Evolutionary conservation across 2,797 vertebrate species (phyloP), one percentile per base, ranked within the genome.

Genomic region (Rachycentron canadum): DNA sequence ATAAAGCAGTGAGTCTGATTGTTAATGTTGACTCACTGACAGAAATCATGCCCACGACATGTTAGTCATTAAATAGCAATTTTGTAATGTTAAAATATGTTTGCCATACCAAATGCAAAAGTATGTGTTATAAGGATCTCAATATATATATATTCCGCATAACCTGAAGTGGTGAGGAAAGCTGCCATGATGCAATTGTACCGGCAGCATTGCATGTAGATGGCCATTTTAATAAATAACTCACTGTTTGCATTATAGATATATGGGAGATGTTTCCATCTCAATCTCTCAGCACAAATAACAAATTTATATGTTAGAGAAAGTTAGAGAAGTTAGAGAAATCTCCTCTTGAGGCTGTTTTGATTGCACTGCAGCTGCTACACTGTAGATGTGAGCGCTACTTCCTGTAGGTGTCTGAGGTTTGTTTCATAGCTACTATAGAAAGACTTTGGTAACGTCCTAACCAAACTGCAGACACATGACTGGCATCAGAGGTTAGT

Each of bases 211-310:
- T 79, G 80, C 84, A 85, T 89, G 84, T 79, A 86, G 78, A 88
- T 86, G 49, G 61, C 49, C 50, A 53, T 82, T 89, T 90, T 85
- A 91, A 91, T 90, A 90, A 89, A 89, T 90, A 90, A 92, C 78
- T 72, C 53, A 32, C 66, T 40, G 47, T 78, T 80, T 86, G 82
- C 84, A 86, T 92, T 86, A 87, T 82, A 78, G 62, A 86, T 88
- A 43, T 59, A 69, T 41, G 36, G 25, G 68, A 23, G 59, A 82
- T 63, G 80, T 81, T 81, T 55, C 63, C 58, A 72, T 78, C 78
- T 70, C 38, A 82, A 74, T 83, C 76, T 79, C 61, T 57, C 25
- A 28, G 72, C 47, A 21, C 38, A 56, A 59, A 79, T 75, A 71
- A 81, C 73, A 79, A 43, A 78, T 81, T 26, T 67, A 70, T 73